Evolutionary conservation across 2,888 invertebrate species (phyloP).

Genomic region (Eupithecia centaureata): DNA sequence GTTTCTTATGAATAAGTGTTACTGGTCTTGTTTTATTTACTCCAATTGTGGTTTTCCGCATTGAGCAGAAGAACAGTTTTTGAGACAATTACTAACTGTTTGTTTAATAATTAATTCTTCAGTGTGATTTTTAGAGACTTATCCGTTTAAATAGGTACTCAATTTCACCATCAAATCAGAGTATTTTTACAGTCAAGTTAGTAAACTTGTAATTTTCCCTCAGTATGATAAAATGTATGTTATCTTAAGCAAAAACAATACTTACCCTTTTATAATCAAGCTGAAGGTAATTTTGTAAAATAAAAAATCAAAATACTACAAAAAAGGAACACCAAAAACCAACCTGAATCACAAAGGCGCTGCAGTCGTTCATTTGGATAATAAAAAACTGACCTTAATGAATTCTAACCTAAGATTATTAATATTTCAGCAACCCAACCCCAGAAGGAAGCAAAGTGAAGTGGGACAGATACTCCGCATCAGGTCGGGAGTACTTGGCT

Average conservation of each 20-base stretch:
- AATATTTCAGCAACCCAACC: slow-evolving; percentile 64
- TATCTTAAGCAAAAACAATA: too few relatives aligned
- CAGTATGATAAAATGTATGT: too few relatives aligned
- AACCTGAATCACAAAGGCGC: background rate
- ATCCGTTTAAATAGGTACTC: too few relatives aligned
- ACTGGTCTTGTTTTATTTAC: background rate
- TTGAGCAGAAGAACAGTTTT: background rate
- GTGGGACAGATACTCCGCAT: slow-evolving; percentile 65
- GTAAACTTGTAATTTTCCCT: too few relatives aligned
- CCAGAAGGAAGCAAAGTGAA: slow-evolving; percentile 54
- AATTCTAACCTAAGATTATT: background rate
- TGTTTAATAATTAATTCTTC: too few relatives aligned
- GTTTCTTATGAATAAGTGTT: background rate
- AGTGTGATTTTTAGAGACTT: too few relatives aligned
- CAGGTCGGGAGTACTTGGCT: slow-evolving; percentile 61
- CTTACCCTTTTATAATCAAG: too few relatives aligned
- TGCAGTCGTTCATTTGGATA: background rate
- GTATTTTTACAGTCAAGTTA: too few relatives aligned
- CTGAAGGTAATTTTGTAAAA: too few relatives aligned
- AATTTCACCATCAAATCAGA: background rate
- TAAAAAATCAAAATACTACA: background rate
- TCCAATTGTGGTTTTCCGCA: background rate
- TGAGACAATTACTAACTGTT: too few relatives aligned
- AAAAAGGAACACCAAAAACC: background rate
- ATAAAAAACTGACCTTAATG: background rate